Base-by-base conservation (phyloP, 35 echinoderm and acorn worm genomes). In the Acanthaster planci region DNA sequence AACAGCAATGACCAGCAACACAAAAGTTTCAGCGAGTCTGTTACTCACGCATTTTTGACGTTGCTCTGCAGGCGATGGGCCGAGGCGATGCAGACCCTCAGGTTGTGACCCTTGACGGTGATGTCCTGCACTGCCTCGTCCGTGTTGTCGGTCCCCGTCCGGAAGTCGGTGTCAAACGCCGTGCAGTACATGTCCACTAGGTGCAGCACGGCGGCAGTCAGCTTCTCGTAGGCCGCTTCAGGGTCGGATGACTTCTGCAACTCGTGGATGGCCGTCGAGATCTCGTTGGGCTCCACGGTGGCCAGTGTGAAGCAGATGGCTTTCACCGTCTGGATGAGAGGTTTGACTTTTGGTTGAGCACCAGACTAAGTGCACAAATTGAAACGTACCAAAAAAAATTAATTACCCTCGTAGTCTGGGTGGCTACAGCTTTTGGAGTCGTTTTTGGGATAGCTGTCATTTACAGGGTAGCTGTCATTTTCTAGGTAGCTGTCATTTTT, bases 81-180 rank as follows among this genome's bases (percentile, higher is more conserved):
- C 2, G 88, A 89, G 16, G 89, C 85, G 9, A 99, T 30, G 35
- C 89, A 90, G 3, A 99, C 78, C 14, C 76, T 56, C 53, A 99
- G 35, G 26, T 81, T 47, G 50, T 94, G 83, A 37, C 88, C 87
- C 52, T 85, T 91, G 6, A 86, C 91, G 18, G 94, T 93, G 21
- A 97, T 92, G 55, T 92, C 90, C 77, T 92, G 53, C 32, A 82
- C 53, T 1, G 51, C 35, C 80, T 87, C 88, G 1, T 68, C 60
- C 0, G 77, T 57, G 0, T 87, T 60, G 1, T 40, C 83, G 4
- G 54, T 76, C n/a, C 89, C 67, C 40, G 81, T 90, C 50, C 88
- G 81, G 60, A 97, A 89, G 72, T 92, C 91, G 0, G 96, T 99
- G 68, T 99, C 96, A 67, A 99, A 99, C 1, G 96, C 92, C 39